Conservation (phyloP, 2,888 invertebrate genomes). For the Ditula angustiorana region DNA sequence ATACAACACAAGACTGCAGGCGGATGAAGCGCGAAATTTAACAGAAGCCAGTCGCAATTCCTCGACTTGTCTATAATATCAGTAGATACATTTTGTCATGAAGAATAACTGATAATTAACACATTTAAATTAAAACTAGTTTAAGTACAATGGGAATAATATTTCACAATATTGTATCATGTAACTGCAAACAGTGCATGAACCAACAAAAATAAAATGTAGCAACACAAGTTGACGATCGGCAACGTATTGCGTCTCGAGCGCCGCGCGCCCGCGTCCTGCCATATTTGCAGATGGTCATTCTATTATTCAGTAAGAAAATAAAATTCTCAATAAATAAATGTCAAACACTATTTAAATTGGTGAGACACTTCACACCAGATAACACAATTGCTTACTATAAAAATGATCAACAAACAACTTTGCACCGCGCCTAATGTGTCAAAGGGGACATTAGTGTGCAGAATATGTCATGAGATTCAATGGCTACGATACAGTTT, state of each 20-base stretch:
- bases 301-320: slow-evolving; percentile 80
- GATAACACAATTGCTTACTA: slow-evolving; percentile 84
- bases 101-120: slow-evolving; percentile 46
- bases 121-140: slow-evolving; percentile 39
- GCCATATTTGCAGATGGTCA: slow-evolving; percentile 86
- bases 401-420: slow-evolving; percentile 85
- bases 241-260: slow-evolving; percentile 57
- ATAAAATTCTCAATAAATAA: slow-evolving; percentile 86
- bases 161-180: slow-evolving; percentile 28
- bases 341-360: slow-evolving; percentile 81
- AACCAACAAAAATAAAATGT: slow-evolving; percentile 53
- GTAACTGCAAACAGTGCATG: slow-evolving; percentile 32
- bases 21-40: slow-evolving; percentile 18
- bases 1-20: slow-evolving; percentile 21
- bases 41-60: slow-evolving; percentile 58
- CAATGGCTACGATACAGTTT: slow-evolving; percentile 75
- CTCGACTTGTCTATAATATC: slow-evolving; percentile 56
- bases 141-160: slow-evolving; percentile 64
- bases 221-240: slow-evolving; percentile 53
- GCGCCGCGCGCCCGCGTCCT: slow-evolving; percentile 61
- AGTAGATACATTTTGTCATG: slow-evolving; percentile 58
- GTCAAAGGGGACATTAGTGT: slow-evolving; percentile 69
- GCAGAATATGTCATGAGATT: slow-evolving; percentile 82
- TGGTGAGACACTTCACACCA: slow-evolving; percentile 81
- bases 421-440: slow-evolving; percentile 77